Conservation (phyloP, 1,140 invertebrate species). For the silkworm (Bombyx mori) region DNA sequence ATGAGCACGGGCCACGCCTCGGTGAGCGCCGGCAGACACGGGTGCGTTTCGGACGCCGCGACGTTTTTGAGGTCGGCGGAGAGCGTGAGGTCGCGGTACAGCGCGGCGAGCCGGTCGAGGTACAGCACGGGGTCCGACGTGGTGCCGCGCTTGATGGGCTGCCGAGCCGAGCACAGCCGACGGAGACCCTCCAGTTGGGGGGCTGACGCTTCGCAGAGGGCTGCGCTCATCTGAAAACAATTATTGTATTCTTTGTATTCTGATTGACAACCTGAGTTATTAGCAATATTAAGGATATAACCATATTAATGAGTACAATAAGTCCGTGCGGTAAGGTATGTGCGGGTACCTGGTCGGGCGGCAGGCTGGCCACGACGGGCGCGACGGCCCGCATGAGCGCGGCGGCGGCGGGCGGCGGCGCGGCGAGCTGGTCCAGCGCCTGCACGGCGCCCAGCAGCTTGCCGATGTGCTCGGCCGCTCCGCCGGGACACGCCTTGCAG, state of each 20-base stretch:
- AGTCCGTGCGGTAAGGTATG: neutral
- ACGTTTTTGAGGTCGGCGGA: slow-evolving; percentile 60
- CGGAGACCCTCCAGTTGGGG: slow-evolving; percentile 81
- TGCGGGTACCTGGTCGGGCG: slow-evolving; percentile 70
- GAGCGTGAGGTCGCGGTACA: slow-evolving; percentile 85
- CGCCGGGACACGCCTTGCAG: slow-evolving; percentile 83
- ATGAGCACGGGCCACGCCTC: slow-evolving; percentile 93
- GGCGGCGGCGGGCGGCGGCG: slow-evolving; percentile 86
- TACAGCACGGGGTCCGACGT: slow-evolving; percentile 91
- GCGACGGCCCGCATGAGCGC: slow-evolving; percentile 86
- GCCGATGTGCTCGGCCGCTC: slow-evolving; percentile 86
- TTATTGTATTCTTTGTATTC: slow-evolving; percentile 6
- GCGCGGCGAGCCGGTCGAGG: slow-evolving; percentile 91
- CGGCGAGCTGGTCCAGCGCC: slow-evolving; percentile 83
- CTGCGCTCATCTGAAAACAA: slow-evolving; percentile 72
- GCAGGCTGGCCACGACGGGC: slow-evolving; percentile 76
- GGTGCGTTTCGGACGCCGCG: slow-evolving; percentile 73
- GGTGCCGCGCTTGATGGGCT: slow-evolving; percentile 27
- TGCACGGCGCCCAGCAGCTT: slow-evolving; percentile 83
- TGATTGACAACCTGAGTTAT: neutral
- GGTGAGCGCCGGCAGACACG: slow-evolving; percentile 84
- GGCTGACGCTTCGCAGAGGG: slow-evolving; percentile 84
- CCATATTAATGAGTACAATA: too few relatives aligned
- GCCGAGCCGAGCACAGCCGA: slow-evolving; percentile 70
- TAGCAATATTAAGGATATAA: neutral